Base-by-base conservation (phyloP, 2,888 invertebrate species). In the Allolobophora icterica region DNA sequence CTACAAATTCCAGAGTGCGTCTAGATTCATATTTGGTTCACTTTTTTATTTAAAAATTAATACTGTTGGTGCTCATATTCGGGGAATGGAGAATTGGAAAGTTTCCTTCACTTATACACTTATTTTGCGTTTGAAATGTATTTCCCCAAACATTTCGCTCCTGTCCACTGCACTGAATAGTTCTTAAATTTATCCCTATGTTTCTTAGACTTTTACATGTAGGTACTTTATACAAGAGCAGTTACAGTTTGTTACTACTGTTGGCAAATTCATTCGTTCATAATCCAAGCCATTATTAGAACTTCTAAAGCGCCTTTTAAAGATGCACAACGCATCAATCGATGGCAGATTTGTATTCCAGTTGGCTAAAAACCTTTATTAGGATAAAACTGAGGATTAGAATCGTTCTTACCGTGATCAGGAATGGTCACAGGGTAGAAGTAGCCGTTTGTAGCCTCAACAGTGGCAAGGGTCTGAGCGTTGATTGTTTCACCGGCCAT, bases 391-490 rank as follows among this genome's bases (percentile, higher is more conserved):
- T 30, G 71, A 71, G 71, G 71, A n/a, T 71, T 11, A 71, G 8
- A 71, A 71, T 71, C 30, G 71, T 71, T 71, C 87, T 87, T 87
- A 87, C 87, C 87, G 87, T 87, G 87, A 35, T 87, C 87, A 35
- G 87, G 87, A 87, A 87, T 87, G 87, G 87, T 87, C 34, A 87
- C 87, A 35, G 87, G 87, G 38, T 87, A 87, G 87, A 87, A 87
- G 87, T 87, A 87, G 21, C 87, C 87, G 87, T 87, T 87, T 17
- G 87, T 87, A 35, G 87, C 34, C 38, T 87, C 87, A 38, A 87
- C 87, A 13, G 24, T 38, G 87, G 87, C 2, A 87, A 87, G 35
- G 5, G 87, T 34, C 34, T 34, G 35, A 38, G 35, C 38, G 35
- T 34, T 35, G 87, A 87, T 35, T 38, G 87, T 87, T 38, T 87